Base-by-base conservation (phyloP, 2,797 vertebrate species). In the Acanthornis magna region DNA sequence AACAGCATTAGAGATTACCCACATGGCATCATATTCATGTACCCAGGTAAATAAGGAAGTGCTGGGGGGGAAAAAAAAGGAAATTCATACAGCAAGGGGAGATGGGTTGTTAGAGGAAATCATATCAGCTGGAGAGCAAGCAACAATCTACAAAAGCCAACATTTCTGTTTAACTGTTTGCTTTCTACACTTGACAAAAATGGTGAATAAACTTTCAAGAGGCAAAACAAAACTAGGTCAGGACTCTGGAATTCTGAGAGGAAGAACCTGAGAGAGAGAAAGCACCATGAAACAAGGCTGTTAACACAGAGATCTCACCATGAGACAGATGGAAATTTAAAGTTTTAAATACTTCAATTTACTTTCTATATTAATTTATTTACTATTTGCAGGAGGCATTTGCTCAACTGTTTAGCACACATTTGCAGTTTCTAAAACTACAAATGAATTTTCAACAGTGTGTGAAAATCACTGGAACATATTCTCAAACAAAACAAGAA, bases 11-110 rank as follows among this genome's bases (percentile, higher is more conserved):
- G 25, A 75, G 43, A 36, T 19, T 14, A 2, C 19, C 27, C 65
- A 27, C 3, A 2, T 1, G n/a, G 12, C 16, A 43, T 10, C 23
- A 18, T 3, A 73, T 30, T 60, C 4, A 5, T 3, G 5, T 11
- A 19, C 6, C 23, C 36, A 22, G 23, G 5, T 43, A 79, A 73
- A 26, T 38, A 55, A 67, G 42, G 8, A 40, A 63, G 20, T 38
- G 5, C 43, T 77, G 30, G 9, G 29, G 8, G 38, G 38, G 38
- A 38, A 38, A 38, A 38, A 38, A 38, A 38, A 45, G 82, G 81
- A 79, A 27, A 62, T 72, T 42, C 21, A 26, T 50, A 30, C 9
- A 65, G 11, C 58, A 74, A 68, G 27, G 9, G 6, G 18, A 74
- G 19, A 34, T 20, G 9, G 11, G 15, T 79, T 70, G 13, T 45